Evolutionary conservation across 2,113 vertebrate genomes (phyloP), one percentile per base, ranked within the genome.

Genomic region (Hypomesus transpacificus): DNA sequence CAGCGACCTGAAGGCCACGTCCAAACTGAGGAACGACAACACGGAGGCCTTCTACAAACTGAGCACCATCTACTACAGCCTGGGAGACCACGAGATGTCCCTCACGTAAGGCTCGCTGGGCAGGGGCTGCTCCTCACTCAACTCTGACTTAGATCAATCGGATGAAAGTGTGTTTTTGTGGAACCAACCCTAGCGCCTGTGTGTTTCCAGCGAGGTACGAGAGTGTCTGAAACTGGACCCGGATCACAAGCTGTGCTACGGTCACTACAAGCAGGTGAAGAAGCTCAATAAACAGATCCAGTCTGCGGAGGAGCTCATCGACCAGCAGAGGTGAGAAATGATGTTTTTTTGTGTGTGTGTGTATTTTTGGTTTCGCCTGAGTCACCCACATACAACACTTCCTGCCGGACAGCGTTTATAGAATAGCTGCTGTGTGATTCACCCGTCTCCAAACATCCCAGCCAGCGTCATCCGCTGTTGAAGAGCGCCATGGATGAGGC

Each of bases 221-320:
- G 97, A 99, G 80, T 99, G 97, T 84, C 89, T 99, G 78, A 98
- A 98, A 85, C 92, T 99, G 80, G 97, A 99, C 82, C 96, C 97
- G 46, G 97, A 99, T 81, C 96, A 99, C 82, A 97, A 97, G 84
- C 92, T 91, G 18, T 99, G 97, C 80, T 98, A 95, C 88, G 92
- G 93, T 78, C 96, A 97, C 71, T 99, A 99, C 91, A 98, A 98
- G 73, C 93, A 94, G 89, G 96, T 98, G 22, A 99, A 98, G 90
- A 98, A 98, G 83, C 94, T 99, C 75, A 97, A 93, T 87, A 98
- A 98, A 70, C 94, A 96, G 87, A 95, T 99, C 0, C 86, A 88
- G 72, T 90, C 94, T 70, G 96, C 95, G 3, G 97, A 99, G 81
- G 94, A 95, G 31, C 88, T 95, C 53, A 95, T 99, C 79, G 90